Conservation (phyloP, 2,888 invertebrate species). For the Parnassius apollo region DNA sequence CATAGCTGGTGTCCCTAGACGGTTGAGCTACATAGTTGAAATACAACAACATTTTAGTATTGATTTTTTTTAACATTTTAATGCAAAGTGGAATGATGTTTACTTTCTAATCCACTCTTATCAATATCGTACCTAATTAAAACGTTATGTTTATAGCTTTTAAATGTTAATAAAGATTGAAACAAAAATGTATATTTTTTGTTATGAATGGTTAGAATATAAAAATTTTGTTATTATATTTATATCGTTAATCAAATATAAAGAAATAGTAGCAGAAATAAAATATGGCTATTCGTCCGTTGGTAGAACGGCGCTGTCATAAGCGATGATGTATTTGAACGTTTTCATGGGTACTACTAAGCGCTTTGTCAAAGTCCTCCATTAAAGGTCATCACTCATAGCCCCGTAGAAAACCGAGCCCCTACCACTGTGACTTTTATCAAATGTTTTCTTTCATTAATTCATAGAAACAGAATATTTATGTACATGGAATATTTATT, state of each 20-base stretch:
- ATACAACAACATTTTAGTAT: conserved; percentile 12
- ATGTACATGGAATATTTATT: not conserved
- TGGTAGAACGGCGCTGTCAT: conserved; percentile 71
- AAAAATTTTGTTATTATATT: not conserved
- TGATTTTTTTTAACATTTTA: conserved; percentile 11
- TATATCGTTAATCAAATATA: conserved; percentile 72
- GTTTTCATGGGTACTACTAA: conserved; percentile 72
- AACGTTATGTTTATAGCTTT: too few species aligned
- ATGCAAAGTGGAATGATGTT: conserved; percentile 3
- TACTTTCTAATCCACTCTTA: conserved; percentile 11
- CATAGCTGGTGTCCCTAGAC: conserved; percentile 12
- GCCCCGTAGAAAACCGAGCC: conserved; percentile 34
- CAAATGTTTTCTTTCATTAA: conserved; percentile 21
- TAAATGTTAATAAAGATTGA: too few species aligned
- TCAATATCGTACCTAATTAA: not conserved
- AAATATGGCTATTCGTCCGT: conserved; percentile 75
- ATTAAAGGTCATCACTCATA: conserved; percentile 75
- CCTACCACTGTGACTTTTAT: conserved; percentile 29
- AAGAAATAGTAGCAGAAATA: conserved; percentile 70
- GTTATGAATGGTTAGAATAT: not conserved
- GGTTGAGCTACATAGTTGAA: conserved; percentile 9
- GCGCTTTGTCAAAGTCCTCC: conserved; percentile 78
- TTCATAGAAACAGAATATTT: conserved; percentile 9
- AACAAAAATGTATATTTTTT: too few species aligned
- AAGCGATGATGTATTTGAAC: conserved; percentile 77